Conservation (phyloP, 2,888 invertebrate genomes). For the Caenorhabditis wallacei region DNA sequence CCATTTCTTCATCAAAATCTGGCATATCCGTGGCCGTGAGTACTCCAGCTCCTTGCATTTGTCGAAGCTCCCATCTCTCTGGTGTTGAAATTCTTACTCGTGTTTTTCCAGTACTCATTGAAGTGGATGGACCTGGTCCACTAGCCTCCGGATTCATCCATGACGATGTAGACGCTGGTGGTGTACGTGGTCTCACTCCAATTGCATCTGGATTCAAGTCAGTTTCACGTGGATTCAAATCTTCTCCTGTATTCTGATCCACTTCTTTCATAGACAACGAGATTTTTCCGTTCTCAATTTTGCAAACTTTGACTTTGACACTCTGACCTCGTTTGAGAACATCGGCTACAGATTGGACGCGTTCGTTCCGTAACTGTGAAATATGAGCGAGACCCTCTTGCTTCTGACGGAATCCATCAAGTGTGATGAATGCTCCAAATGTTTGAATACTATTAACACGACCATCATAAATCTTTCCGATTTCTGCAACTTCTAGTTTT, state of each 20-base stretch:
- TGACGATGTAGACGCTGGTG: slow-evolving; percentile 68
- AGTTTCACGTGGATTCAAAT: slow-evolving; percentile 89
- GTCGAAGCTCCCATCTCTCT: slow-evolving; percentile 96
- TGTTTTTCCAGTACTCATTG: slow-evolving; percentile 58
- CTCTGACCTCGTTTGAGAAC: slow-evolving; percentile 93
- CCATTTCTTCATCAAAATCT: slow-evolving; percentile 98
- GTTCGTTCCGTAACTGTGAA: slow-evolving; percentile 86
- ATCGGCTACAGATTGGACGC: slow-evolving; percentile 95
- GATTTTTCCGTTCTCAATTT: slow-evolving; percentile 94
- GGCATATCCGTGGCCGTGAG: slow-evolving; percentile 91
- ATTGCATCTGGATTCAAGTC: slow-evolving; percentile 74
- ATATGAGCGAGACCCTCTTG: slow-evolving; percentile 99
- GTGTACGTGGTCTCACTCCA: slow-evolving; percentile 73
- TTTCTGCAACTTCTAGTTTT: slow-evolving; percentile 84
- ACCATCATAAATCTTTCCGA: slow-evolving; percentile 91
- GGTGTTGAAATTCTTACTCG: slow-evolving; percentile 92
- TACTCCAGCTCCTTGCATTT: slow-evolving; percentile 92
- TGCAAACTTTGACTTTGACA: slow-evolving; percentile 89
- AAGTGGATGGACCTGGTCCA: slow-evolving; percentile 46
- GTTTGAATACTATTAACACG: slow-evolving; percentile 96
- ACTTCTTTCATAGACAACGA: slow-evolving; percentile 88
- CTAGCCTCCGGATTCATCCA: slow-evolving; percentile 77
- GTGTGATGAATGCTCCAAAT: slow-evolving; percentile 94
- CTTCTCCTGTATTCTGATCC: slow-evolving; percentile 94
- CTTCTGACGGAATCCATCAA: slow-evolving; percentile 91